Evolutionary conservation across 2,113 vertebrate species (phyloP).

Genomic region (Dermatemys mawii): DNA sequence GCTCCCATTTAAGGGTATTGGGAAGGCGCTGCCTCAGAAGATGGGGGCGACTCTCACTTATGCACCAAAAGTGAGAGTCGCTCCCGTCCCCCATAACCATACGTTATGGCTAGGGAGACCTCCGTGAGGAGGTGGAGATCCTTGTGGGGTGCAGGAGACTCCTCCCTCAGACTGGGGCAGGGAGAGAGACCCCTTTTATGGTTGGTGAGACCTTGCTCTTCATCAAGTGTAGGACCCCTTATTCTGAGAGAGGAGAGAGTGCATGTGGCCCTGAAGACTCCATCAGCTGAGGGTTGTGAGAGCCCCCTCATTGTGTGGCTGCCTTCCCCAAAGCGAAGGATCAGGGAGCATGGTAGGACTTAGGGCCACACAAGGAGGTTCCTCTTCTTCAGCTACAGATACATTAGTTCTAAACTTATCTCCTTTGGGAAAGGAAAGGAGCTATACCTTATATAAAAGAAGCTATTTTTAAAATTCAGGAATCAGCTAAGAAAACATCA

Average conservation of each 20-base stretch:
- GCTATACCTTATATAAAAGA: neutral
- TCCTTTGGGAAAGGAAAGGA: neutral
- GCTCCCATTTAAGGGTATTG: neutral
- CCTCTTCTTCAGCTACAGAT: neutral
- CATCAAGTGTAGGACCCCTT: neutral
- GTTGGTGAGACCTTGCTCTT: neutral
- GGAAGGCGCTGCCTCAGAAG: too few species aligned
- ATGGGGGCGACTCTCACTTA: too few species aligned
- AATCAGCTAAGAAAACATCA: neutral
- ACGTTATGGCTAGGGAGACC: neutral
- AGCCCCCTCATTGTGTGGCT: neutral
- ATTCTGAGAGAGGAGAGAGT: neutral
- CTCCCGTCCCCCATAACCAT: too few species aligned
- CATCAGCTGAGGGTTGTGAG: neutral
- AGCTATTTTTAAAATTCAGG: neutral
- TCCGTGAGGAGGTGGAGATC: neutral
- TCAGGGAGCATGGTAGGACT: neutral
- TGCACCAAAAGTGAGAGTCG: too few species aligned
- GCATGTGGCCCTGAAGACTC: neutral
- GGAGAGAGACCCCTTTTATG: neutral
- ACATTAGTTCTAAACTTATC: neutral
- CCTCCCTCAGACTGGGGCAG: neutral
- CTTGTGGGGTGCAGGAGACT: neutral
- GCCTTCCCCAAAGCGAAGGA: neutral
- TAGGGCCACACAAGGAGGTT: neutral